These are phyloP conservation scores for Brienomyrus brachyistius DNA, from an alignment of 2,113 vertebrate species.

Conservation along the genomic window DNA sequence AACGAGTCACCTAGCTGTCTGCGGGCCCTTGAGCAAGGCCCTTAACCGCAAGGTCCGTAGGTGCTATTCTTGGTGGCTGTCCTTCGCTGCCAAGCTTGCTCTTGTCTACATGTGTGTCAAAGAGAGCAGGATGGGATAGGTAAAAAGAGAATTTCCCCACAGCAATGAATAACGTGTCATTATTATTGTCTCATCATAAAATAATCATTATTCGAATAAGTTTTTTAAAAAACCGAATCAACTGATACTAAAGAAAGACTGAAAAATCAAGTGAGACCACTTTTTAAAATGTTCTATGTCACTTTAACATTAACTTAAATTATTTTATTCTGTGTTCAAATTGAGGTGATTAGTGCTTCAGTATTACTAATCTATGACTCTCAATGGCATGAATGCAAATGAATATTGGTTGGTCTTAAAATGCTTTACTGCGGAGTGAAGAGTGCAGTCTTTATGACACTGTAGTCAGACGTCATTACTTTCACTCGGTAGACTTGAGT, in stretches of 20 bases:
- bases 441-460: constrained; percentile 9
- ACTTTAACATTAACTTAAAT: not conserved
- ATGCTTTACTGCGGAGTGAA: constrained; percentile 12
- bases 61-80: not conserved
- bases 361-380: not conserved
- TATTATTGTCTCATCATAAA: not conserved
- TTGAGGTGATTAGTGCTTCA: not conserved
- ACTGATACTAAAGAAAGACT: not conserved
- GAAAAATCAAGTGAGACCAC: not conserved
- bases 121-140: not conserved
- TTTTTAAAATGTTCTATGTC: not conserved
- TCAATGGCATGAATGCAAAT: not conserved
- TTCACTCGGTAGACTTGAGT: not conserved
- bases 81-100: not conserved
- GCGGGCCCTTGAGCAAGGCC: not conserved
- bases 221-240: not conserved
- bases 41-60: not conserved
- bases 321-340: not conserved
- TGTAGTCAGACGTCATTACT: not conserved
- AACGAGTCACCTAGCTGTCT: not conserved
- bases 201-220: not conserved
- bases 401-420: constrained; percentile 16
- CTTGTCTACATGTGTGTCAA: not conserved
- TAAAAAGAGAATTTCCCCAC: not conserved
- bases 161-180: not conserved